Base-by-base conservation (phyloP, 1,140 invertebrate genomes). In the Acromyrmex echinatior region DNA sequence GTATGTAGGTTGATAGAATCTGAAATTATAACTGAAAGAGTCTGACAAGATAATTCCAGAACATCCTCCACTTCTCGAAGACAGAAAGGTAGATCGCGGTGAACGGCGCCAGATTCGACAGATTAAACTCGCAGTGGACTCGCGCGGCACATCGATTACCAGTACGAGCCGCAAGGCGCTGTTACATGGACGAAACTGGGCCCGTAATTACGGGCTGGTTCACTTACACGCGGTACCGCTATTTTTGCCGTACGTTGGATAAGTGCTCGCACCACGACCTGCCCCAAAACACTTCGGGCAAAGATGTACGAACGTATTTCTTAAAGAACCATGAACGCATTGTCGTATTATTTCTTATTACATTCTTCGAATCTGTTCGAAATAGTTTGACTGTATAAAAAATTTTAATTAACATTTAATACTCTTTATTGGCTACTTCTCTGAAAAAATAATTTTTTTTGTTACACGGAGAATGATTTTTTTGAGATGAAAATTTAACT, bases 191-290 rank as follows among this genome's bases (percentile, higher is more conserved):
- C 80, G 39, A 84, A 84, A 84, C 80, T 84, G 80, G 70, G 39
- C n/a, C 56, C 56, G 21, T 84, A 84, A 84, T 84, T 84, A 62
- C 14, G 49, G 70, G 28, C 39, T 45, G 56, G 80, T 76, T 62
- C 80, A 84, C 80, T 76, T 76, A 76, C 58, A 76, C 56, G 56
- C n/a, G 80, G 70, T 84, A 84, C 70, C 80, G 80, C 80, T 84
- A 84, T 74, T 84, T 84, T 84, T 84, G 80, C 80, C 70, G 80
- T 74, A 62, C 80, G 18, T 49, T 39, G 56, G 70, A 84, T 84
- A 84, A 84, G 14, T 25, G 21, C 35, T 60, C 49, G 62, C 53
- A 45, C 66, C 79, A 39, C 70, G 80, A 84, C 80, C 80, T 84
- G 70, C 80, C 80, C 18, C 80, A 84, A 73, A 82, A 53, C 49